A percentile compares a stretch with the other conserved stretches of the same genome.
Conservation (phyloP, 2,797 vertebrate species). For the Lemur catta region DNA sequence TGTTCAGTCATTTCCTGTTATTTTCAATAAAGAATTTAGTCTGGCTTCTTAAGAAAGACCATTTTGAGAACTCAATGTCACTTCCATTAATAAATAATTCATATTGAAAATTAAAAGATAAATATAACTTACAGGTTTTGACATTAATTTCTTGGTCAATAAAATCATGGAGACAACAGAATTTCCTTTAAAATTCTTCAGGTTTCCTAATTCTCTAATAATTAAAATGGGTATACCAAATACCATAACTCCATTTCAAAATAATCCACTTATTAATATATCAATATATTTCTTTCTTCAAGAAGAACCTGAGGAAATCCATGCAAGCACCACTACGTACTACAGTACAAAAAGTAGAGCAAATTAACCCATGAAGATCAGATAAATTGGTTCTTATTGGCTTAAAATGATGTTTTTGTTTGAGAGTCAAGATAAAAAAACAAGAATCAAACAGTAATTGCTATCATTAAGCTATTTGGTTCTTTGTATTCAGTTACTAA, state of each 20-base stretch:
- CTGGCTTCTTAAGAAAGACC: neutral
- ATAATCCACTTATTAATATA: neutral
- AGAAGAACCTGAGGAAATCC: neutral
- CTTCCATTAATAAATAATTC: neutral
- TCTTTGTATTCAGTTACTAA: neutral
- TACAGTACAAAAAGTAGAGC: neutral
- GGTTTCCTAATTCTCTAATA: neutral
- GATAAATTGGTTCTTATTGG: neutral
- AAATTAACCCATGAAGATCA: neutral
- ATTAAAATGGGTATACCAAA: neutral
- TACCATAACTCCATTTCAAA: neutral
- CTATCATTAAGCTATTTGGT: neutral
- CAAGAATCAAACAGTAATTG: neutral
- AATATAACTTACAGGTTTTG: neutral
- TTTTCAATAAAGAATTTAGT: neutral
- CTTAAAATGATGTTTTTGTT: neutral
- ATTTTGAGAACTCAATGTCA: neutral
- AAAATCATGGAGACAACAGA: neutral
- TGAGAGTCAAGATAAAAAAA: neutral
- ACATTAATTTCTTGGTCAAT: neutral
- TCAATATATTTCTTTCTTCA: slow-evolving; percentile 15
- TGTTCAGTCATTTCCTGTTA: neutral
- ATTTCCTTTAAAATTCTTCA: neutral
- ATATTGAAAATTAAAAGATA: neutral
- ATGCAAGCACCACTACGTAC: neutral